Percentiles rank a stretch among this genome's conserved stretches.
Evolutionary conservation across 2,888 invertebrate species (phyloP).

Genomic region (Drosophila diplacantha): DNA sequence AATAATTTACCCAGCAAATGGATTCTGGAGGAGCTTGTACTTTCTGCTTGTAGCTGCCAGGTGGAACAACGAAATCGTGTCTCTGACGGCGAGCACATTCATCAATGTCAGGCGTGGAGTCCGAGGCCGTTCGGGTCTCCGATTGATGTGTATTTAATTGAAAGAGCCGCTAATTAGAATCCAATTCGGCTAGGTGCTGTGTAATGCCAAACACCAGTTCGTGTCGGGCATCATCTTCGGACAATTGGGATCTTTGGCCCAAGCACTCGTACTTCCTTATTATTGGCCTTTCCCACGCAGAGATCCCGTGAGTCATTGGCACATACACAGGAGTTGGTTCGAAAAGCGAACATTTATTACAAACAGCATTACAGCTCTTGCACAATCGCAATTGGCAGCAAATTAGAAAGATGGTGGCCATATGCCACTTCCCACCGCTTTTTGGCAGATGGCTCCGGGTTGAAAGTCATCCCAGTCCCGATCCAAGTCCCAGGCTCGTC

Average conservation of each 20-base stretch:
- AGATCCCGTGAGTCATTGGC: slow-evolving; percentile 68
- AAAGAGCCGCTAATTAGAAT: slow-evolving; percentile 68
- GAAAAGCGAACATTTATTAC: slow-evolving; percentile 72
- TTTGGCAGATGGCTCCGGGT: slow-evolving; percentile 41
- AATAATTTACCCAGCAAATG: slow-evolving; percentile 58
- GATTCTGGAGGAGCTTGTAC: slow-evolving; percentile 54
- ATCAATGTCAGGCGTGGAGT: slow-evolving; percentile 63
- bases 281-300: slow-evolving; percentile 71
- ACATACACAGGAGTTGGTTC: slow-evolving; percentile 45
- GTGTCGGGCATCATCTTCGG: slow-evolving; percentile 21
- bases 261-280: slow-evolving; percentile 55
- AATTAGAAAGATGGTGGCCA: slow-evolving; percentile 64
- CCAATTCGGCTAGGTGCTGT: slow-evolving; percentile 54
- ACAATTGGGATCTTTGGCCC: slow-evolving; percentile 12
- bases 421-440: slow-evolving; percentile 46
- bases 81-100: slow-evolving; percentile 54
- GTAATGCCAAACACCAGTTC: slow-evolving; percentile 53
- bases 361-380: slow-evolving; percentile 46
- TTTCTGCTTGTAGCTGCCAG: slow-evolving; percentile 44
- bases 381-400: slow-evolving; percentile 65
- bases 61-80: slow-evolving; percentile 59
- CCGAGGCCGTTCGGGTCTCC: slow-evolving; percentile 42
- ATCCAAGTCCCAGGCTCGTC: slow-evolving; percentile 58
- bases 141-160: slow-evolving; percentile 70
- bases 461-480: slow-evolving; percentile 54